Evolutionary conservation across 2,113 vertebrate species (phyloP).

Genomic region (Oryzias javanicus): DNA sequence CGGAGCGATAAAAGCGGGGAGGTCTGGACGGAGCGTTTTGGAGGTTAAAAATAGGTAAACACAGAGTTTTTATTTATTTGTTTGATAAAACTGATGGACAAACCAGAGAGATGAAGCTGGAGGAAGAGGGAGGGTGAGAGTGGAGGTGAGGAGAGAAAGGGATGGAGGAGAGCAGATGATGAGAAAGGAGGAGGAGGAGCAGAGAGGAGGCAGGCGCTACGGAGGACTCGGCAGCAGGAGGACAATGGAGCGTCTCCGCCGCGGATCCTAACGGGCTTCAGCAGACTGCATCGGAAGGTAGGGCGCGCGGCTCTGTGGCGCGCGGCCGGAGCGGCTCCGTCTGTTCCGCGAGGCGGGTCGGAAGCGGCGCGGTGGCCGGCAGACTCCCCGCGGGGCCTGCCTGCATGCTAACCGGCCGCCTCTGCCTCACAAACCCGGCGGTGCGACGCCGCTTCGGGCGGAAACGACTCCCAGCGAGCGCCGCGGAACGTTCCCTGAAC

Average conservation of each 20-base stretch:
- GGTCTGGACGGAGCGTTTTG: too few species aligned
- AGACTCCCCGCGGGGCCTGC: conserved; percentile 53
- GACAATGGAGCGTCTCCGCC: conserved; percentile 56
- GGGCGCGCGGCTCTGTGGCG: background rate
- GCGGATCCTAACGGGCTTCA: conserved; percentile 48
- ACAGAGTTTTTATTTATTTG: too few species aligned
- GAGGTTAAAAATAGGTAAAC: too few species aligned
- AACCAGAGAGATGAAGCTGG: conserved; percentile 1
- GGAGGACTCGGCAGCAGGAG: conserved; percentile 63
- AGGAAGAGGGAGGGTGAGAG: background rate
- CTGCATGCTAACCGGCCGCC: conserved; percentile 44
- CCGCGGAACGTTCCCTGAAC: background rate
- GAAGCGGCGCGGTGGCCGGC: conserved; percentile 40
- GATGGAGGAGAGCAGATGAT: conserved; percentile 42
- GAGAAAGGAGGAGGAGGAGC: conserved; percentile 42
- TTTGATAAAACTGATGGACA: background rate
- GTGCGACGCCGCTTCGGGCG: conserved; percentile 10
- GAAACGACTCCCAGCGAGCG: fast-evolving
- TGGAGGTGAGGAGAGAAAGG: conserved; percentile 19
- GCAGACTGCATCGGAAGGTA: conserved; percentile 45
- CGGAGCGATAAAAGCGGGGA: too few species aligned
- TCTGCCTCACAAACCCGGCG: conserved; percentile 23
- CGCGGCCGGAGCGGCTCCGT: background rate
- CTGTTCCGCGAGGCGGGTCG: conserved; percentile 40
- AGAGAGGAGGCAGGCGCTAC: conserved; percentile 48